Conservation (phyloP, 2,888 invertebrate species). For the Trissonchulus latispiculum region DNA sequence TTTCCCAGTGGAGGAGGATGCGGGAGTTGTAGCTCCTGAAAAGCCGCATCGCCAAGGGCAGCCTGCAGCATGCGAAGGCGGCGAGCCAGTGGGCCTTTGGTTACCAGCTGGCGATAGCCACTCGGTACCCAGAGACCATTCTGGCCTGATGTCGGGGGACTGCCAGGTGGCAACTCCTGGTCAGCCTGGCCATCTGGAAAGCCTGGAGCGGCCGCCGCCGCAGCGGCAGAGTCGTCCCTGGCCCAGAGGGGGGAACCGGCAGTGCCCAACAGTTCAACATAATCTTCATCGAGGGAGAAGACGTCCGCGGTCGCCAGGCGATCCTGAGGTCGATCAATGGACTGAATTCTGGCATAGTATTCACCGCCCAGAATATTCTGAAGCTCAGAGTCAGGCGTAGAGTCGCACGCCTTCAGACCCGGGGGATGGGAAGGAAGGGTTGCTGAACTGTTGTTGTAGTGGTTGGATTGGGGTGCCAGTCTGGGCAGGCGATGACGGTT, state of each 20-base stretch:
- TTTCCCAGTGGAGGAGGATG: too few species aligned
- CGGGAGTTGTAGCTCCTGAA: neutral
- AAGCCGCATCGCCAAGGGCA: neutral
- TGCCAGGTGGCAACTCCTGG: too few species aligned
- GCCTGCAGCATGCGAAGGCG: neutral
- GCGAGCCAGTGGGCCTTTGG: neutral
- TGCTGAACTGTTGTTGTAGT: too few species aligned
- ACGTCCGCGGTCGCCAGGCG: neutral
- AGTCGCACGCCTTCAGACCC: neutral
- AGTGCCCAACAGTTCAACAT: neutral
- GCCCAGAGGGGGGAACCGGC: neutral
- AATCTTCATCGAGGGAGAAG: neutral
- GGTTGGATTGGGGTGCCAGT: too few species aligned
- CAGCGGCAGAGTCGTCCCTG: neutral
- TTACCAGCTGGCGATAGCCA: slow-evolving; percentile 3
- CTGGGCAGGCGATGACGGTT: too few species aligned
- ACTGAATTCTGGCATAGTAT: neutral
- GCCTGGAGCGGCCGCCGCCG: too few species aligned
- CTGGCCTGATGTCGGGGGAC: neutral
- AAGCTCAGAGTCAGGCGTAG: neutral
- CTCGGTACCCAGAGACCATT: too few species aligned
- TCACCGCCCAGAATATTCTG: neutral
- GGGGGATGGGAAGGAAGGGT: too few species aligned
- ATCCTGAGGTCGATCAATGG: neutral
- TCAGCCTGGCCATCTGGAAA: too few species aligned